Evolutionary conservation across 2,888 invertebrate genomes (phyloP).

Genomic region (Chironomus riparius): DNA sequence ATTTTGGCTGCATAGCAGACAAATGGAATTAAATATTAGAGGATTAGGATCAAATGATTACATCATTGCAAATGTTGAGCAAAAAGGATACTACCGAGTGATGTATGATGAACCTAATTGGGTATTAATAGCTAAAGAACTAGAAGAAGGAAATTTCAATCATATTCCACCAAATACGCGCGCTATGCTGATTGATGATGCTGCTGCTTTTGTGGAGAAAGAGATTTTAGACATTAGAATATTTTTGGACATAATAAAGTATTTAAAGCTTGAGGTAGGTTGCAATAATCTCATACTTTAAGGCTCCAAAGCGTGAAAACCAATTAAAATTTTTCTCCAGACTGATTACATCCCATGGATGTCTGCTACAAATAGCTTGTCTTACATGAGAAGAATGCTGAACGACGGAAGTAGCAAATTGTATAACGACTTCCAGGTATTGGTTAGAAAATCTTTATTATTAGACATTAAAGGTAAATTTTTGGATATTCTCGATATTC

Average conservation of each 20-base stretch:
- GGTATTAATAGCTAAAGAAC: constrained; percentile 9
- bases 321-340: too few species aligned
- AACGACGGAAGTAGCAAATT: not conserved
- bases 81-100: constrained; percentile 17
- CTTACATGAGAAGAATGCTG: not conserved
- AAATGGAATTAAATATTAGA: not conserved
- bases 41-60: not conserved
- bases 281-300: too few species aligned
- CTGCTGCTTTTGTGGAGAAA: not conserved
- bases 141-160: not conserved
- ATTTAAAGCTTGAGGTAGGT: constrained; percentile 1
- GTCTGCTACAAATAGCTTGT: constrained; percentile 1
- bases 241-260: constrained; percentile 9
- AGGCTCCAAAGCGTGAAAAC: too few species aligned
- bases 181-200: constrained; percentile 24
- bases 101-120: constrained; percentile 20
- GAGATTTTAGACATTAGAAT: not conserved
- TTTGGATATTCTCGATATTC: too few species aligned
- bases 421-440: not conserved
- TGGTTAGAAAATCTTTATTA: too few species aligned
- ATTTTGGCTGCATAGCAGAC: not conserved
- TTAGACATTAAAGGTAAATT: too few species aligned
- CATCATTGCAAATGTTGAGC: constrained; percentile 3
- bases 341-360: constrained; percentile 16
- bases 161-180: constrained; percentile 6